A percentile compares a stretch with the other conserved stretches of the same genome.
Conservation (phyloP, 2,888 invertebrate genomes). For the Agrotis segetum region DNA sequence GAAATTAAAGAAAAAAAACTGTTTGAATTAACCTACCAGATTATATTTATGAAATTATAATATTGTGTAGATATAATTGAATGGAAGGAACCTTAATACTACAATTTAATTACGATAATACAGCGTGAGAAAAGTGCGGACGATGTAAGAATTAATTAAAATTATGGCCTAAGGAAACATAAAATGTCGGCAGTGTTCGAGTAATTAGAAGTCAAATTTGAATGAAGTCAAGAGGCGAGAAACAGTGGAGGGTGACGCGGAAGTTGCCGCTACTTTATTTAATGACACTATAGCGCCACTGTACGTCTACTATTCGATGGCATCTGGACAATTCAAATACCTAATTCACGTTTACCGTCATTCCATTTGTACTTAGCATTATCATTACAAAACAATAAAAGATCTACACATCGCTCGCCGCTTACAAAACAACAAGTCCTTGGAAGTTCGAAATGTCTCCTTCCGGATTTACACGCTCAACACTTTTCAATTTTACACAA, state of each 20-base stretch:
- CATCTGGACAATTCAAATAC: slow-evolving; percentile 37
- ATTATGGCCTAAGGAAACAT: slow-evolving; percentile 88
- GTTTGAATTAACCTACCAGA: slow-evolving; percentile 39
- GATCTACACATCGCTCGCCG: slow-evolving; percentile 56
- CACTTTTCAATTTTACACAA: slow-evolving; percentile 54
- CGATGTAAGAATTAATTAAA: slow-evolving; percentile 86
- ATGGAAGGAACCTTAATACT: slow-evolving; percentile 64
- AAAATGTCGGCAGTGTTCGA: slow-evolving; percentile 82
- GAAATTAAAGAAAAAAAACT: background rate
- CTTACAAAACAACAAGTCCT: slow-evolving; percentile 56
- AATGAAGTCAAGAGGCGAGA: slow-evolving; percentile 74
- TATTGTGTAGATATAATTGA: slow-evolving; percentile 56
- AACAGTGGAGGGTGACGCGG: slow-evolving; percentile 71
- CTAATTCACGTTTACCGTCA: slow-evolving; percentile 34
- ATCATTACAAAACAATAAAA: slow-evolving; percentile 64
- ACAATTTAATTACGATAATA: slow-evolving; percentile 77
- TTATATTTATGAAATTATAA: slow-evolving; percentile 35
- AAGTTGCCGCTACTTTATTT: slow-evolving; percentile 63
- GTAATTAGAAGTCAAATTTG: slow-evolving; percentile 87
- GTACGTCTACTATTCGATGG: slow-evolving; percentile 6
- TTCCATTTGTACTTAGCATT: slow-evolving; percentile 42
- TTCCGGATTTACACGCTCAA: slow-evolving; percentile 59
- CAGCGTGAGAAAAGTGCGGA: slow-evolving; percentile 85
- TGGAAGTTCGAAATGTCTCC: slow-evolving; percentile 56
- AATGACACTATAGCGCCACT: slow-evolving; percentile 49